These are phyloP conservation scores for Caenorhabditis panamensis DNA, from an alignment of 2,888 invertebrate species.

Conservation along the genomic window DNA sequence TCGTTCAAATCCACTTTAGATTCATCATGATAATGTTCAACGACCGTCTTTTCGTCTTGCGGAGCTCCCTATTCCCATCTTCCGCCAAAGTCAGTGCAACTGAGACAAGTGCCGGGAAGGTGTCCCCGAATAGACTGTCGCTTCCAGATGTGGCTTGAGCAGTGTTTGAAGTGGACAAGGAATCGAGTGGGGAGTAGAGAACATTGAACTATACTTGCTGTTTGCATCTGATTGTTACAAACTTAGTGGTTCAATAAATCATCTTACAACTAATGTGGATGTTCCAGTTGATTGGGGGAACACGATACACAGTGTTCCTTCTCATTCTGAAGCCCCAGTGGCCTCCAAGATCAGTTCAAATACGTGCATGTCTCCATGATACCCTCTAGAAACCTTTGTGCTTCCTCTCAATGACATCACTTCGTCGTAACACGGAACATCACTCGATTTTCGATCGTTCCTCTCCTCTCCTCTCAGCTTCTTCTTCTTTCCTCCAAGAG, in stretches of 20 bases:
- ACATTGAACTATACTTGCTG: too few species aligned
- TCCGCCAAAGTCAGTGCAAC: neutral
- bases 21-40: constrained; percentile 47
- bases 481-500: too few species aligned
- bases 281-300: neutral
- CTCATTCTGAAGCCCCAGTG: too few species aligned
- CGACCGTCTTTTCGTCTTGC: constrained; percentile 22
- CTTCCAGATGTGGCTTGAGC: constrained; percentile 8
- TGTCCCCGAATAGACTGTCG: neutral
- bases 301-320: too few species aligned
- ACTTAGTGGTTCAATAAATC: too few species aligned
- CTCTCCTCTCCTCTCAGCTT: too few species aligned
- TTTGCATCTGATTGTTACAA: too few species aligned
- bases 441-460: constrained; percentile 43
- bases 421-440: constrained; percentile 46
- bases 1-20: constrained; percentile 1
- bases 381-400: too few species aligned
- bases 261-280: too few species aligned
- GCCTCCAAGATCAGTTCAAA: too few species aligned
- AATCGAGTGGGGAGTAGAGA: neutral
- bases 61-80: constrained; percentile 3
- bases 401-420: too few species aligned
- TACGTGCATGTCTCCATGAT: too few species aligned
- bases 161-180: neutral
- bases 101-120: neutral